Percentiles rank a stretch among this genome's conserved stretches.
phyloP scores from a whole-genome alignment of 2,888 invertebrate genomes.

The Dynastes grantii region DNA sequence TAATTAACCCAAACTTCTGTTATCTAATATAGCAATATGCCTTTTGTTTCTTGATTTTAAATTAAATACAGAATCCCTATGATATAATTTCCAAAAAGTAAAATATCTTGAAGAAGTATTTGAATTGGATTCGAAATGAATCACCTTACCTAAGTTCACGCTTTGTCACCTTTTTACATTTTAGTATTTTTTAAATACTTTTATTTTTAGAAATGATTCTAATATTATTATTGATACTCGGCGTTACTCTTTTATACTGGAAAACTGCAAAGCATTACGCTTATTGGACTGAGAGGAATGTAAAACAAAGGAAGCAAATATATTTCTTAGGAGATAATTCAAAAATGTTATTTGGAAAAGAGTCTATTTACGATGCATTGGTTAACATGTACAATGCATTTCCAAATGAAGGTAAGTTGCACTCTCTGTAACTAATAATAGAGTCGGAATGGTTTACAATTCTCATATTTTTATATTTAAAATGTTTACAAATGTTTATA shows the following conservation, averaged over 20 bases:
- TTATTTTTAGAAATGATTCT: constrained; percentile 35
- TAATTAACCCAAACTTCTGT: too few species aligned
- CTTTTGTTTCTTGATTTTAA: too few species aligned
- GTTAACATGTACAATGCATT: constrained; percentile 31
- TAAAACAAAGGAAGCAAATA: constrained; percentile 36
- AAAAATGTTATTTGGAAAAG: neutral
- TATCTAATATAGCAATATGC: too few species aligned
- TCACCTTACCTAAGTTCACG: too few species aligned
- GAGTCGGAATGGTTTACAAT: neutral
- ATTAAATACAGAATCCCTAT: too few species aligned
- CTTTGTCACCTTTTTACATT: too few species aligned
- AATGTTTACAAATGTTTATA: too few species aligned
- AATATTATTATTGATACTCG: constrained; percentile 28
- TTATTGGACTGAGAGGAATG: constrained; percentile 19
- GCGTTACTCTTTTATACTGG: constrained; percentile 18
- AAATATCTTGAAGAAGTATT: too few species aligned
- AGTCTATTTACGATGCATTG: constrained; percentile 10
- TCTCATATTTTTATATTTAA: too few species aligned
- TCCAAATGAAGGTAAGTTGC: constrained; percentile 27
- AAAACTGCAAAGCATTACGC: constrained; percentile 28
- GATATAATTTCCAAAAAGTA: too few species aligned
- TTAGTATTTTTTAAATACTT: neutral
- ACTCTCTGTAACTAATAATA: neutral
- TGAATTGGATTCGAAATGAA: too few species aligned
- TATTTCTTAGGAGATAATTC: constrained; percentile 34